Evolutionary conservation across 2,113 vertebrate genomes (phyloP), one percentile per base, ranked within the genome.

Genomic region (Monopterus albus): DNA sequence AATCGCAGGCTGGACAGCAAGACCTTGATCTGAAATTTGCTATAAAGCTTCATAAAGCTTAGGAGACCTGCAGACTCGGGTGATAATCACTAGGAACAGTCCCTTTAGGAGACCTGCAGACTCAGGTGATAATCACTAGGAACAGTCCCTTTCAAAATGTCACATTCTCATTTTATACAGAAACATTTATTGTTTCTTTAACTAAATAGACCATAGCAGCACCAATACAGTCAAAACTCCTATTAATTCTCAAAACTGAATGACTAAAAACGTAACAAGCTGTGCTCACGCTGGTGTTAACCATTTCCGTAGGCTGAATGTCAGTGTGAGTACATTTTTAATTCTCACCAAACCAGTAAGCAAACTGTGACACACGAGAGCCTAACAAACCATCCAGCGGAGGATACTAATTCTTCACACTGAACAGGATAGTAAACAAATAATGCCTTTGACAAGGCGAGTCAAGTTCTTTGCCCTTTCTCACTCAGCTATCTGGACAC

Each of bases 341-440:
- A 57, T 31, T 31, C 39, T 73, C 55, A 60, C 42, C 11, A 18
- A 21, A 69, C 28, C 69, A 40, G 2, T 2, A 4, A 52, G 40
- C 1, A n/a, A 28, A 39, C 12, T 29, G 25, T 2, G n/a, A 76
- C 59, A 68, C 26, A 15, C 0, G 39, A 78, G n/a, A 63, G 21
- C 17, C 5, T 12, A 14, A 39, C 21, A 49, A 39, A 72, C 46
- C 15, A 50, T 20, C 36, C 11, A n/a, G 45, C 5, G 15, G 3
- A 46, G 3, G 29, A 15, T 35, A 20, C 51, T 3, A 17, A 20
- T 31, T 33, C 20, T 66, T 43, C 46, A 15, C 7, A 53, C 53
- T 57, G 2, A 20, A 75, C 53, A 13, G 13, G 15, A 71, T 9
- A 23, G 46, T 38, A 26, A 59, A 71, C 51, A 72, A 66, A 76